Percentiles rank a stretch among this genome's conserved stretches.
Conservation (phyloP, 2,888 invertebrate species). For the Automeris io region DNA sequence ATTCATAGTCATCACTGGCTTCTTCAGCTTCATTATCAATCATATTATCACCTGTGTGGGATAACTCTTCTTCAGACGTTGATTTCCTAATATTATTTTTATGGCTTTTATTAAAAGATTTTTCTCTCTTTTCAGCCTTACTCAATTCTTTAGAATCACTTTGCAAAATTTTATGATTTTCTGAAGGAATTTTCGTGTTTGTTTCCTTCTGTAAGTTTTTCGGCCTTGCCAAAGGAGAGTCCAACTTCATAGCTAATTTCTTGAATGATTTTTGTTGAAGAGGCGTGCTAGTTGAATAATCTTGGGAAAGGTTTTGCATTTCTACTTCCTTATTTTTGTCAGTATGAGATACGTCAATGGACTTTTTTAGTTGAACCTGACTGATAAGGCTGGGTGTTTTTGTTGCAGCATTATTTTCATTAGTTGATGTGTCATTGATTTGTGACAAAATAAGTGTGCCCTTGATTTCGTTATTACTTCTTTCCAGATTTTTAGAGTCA, state of each 20-base stretch:
- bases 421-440: constrained; percentile 43
- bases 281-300: constrained; percentile 58
- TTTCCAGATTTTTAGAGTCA: constrained; percentile 27
- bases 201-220: constrained; percentile 21
- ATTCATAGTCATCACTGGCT: constrained; percentile 59
- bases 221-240: constrained; percentile 43
- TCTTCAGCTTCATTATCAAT: constrained; percentile 57
- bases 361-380: constrained; percentile 33
- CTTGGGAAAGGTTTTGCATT: constrained; percentile 35
- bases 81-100: background rate
- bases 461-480: constrained; percentile 38
- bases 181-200: background rate
- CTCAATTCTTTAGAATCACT: background rate
- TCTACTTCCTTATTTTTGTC: constrained; percentile 27
- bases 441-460: constrained; percentile 53
- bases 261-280: constrained; percentile 45
- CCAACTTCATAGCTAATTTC: constrained; percentile 40
- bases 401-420: constrained; percentile 26
- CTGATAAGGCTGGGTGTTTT: constrained; percentile 30
- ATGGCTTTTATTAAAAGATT: constrained; percentile 13
- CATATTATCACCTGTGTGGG: constrained; percentile 28
- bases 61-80: constrained; percentile 14
- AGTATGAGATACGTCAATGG: constrained; percentile 26
- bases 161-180: background rate
- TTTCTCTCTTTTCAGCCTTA: constrained; percentile 17